Evolutionary conservation across 1,140 invertebrate genomes (phyloP).

Genomic region (Oncopodura yosiiana): DNA sequence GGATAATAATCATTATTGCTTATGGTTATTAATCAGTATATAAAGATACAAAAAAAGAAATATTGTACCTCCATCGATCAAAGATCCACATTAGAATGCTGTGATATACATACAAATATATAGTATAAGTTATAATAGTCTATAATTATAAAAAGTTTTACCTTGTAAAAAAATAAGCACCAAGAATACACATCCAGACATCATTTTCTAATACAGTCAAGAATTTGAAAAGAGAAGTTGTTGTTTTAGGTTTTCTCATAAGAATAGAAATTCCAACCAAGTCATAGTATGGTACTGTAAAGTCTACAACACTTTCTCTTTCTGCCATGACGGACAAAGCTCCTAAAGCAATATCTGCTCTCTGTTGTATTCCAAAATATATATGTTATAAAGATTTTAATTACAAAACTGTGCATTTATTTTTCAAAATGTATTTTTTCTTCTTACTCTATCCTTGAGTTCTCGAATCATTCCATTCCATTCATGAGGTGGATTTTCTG

Average conservation of each 20-base stretch:
- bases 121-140: not conserved
- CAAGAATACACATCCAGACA: constrained; percentile 92
- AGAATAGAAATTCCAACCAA: constrained; percentile 86
- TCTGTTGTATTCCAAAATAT: constrained; percentile 39
- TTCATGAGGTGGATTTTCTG: constrained; percentile 56
- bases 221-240: constrained; percentile 91
- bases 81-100: constrained; percentile 91
- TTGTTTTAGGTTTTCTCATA: constrained; percentile 67
- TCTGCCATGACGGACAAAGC: constrained; percentile 88
- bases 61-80: constrained; percentile 90
- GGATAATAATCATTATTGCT: no score
- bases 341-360: constrained; percentile 78
- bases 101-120: constrained; percentile 32
- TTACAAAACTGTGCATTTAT: not conserved
- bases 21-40: no score
- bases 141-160: constrained; percentile 35
- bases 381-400: not conserved
- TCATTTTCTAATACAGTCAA: constrained; percentile 88
- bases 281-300: constrained; percentile 91
- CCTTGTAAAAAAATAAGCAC: constrained; percentile 88
- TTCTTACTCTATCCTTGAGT: constrained; percentile 65
- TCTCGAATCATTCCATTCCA: constrained; percentile 92
- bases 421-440: not conserved
- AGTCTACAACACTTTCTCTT: constrained; percentile 86
- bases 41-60: no score